phyloP scores from a whole-genome alignment of 2,113 vertebrate species.

The Gymnobelideus leadbeateri region DNA sequence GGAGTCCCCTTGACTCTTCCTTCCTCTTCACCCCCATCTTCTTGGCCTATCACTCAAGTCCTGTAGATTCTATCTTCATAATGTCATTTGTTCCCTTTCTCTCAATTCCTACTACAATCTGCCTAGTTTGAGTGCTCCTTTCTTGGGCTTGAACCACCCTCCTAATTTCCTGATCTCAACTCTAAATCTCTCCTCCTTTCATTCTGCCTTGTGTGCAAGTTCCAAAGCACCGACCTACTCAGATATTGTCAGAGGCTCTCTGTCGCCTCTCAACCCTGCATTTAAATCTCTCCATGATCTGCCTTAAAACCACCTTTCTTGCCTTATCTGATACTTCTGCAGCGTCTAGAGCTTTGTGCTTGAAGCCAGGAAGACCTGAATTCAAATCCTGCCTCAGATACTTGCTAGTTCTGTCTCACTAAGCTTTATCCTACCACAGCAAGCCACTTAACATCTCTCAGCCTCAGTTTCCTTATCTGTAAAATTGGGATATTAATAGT shows the following conservation, averaged over 20 bases:
- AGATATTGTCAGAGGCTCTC: not conserved
- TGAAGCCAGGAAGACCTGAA: not conserved
- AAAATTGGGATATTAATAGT: not conserved
- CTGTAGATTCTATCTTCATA: not conserved
- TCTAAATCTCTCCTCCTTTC: not conserved
- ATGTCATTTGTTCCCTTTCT: not conserved
- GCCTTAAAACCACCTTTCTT: not conserved
- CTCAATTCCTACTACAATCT: not conserved
- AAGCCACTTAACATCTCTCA: not conserved
- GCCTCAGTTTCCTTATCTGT: not conserved
- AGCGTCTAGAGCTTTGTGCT: not conserved
- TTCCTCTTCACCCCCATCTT: not conserved
- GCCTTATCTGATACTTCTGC: not conserved
- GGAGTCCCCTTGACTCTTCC: not conserved
- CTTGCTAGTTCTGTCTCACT: not conserved
- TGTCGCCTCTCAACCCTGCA: not conserved
- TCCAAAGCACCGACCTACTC: not conserved
- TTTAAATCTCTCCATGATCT: not conserved
- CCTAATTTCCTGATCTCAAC: not conserved
- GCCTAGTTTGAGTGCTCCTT: not conserved
- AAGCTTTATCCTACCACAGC: no score
- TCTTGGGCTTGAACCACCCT: not conserved
- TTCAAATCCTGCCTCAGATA: not conserved
- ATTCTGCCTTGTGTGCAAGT: not conserved
- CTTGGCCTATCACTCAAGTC: not conserved